Conservation (phyloP, 2,113 vertebrate genomes). For the Dicaeum eximium region DNA sequence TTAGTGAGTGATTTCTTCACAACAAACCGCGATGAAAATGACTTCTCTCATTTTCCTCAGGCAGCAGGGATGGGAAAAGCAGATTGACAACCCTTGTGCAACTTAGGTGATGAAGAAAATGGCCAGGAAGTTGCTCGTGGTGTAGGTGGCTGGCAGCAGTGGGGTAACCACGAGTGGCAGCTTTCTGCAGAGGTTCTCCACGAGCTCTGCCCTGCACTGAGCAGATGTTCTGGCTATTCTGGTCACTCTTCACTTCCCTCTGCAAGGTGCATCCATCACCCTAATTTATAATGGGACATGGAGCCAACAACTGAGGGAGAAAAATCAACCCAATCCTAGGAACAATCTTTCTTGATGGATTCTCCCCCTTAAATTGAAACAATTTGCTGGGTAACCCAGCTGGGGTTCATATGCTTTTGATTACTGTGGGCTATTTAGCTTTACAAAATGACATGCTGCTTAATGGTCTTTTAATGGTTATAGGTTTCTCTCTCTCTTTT, state of each 20-base stretch:
- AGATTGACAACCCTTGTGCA: background rate
- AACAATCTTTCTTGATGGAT: slow-evolving; percentile 96
- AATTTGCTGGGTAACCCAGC: slow-evolving; percentile 97
- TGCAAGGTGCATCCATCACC: slow-evolving; percentile 81
- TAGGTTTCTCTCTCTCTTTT: slow-evolving; percentile 87
- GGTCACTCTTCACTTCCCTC: slow-evolving; percentile 82
- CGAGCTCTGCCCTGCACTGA: slow-evolving; percentile 56
- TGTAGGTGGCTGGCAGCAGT: slow-evolving; percentile 20
- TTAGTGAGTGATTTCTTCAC: background rate
- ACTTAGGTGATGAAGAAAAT: background rate
- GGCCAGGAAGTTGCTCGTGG: background rate
- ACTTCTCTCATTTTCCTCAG: background rate
- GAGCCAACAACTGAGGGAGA: slow-evolving; percentile 80
- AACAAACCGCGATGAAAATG: background rate
- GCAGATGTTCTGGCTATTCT: slow-evolving; percentile 74
- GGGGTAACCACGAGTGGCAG: slow-evolving; percentile 15
- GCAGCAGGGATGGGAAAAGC: background rate
- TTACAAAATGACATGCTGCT: slow-evolving; percentile 99
- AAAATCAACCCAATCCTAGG: slow-evolving; percentile 88
- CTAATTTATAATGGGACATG: slow-evolving; percentile 81
- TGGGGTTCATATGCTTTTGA: slow-evolving; percentile 99
- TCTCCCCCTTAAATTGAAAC: slow-evolving; percentile 92
- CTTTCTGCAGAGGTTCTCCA: slow-evolving; percentile 49
- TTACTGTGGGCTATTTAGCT: slow-evolving; percentile 99
- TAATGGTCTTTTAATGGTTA: slow-evolving; percentile 99